Evolutionary conservation across 2,888 invertebrate species (phyloP), one percentile per base, ranked within the genome.

Genomic region (Endotricha flammealis): DNA sequence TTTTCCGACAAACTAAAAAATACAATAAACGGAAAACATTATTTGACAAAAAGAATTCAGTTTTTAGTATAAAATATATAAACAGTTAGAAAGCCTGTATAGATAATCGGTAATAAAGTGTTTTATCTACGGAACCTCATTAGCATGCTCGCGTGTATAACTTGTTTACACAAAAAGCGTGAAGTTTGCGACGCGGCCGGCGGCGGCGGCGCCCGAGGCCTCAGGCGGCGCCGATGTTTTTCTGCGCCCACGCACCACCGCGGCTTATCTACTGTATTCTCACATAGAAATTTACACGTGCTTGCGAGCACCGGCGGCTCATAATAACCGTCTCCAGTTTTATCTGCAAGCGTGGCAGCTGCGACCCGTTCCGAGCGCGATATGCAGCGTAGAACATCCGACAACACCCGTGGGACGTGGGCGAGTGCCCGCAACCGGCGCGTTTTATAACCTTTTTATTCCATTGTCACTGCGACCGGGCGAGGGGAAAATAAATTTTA

Each of bases 381-480:
- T 69, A 71, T 66, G 69, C 69, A 62, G 50, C 56, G 58, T 59
- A 64, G 69, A 67, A 67, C 68, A 66, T 50, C 63, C 68, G 67
- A 77, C 76, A 66, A 68, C 76, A 71, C 77, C 71, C 76, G 64
- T 48, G 75, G 70, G 72, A 79, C 76, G 85, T 78, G 79, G 81
- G 77, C 85, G 82, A 65, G 60, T 62, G 57, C 61, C 63, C 70
- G 67, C 78, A 67, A 72, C 77, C 67, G 69, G 63, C 70, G 73
- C 82, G 66, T 83, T 85, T 85, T 85, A 85, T 75, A 82, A 85
- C 83, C 81, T 81, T 83, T 85, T 83, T 83, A 85, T 82, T 81
- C 83, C 79, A 85, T 85, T 85, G 85, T 86, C 86, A 85, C 83
- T 74, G 70, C 57, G 57, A 57, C 69, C 66, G 59, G 64, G 67